Base-by-base conservation (phyloP, 2,113 vertebrate species). In the Corvus hawaiiensis region DNA sequence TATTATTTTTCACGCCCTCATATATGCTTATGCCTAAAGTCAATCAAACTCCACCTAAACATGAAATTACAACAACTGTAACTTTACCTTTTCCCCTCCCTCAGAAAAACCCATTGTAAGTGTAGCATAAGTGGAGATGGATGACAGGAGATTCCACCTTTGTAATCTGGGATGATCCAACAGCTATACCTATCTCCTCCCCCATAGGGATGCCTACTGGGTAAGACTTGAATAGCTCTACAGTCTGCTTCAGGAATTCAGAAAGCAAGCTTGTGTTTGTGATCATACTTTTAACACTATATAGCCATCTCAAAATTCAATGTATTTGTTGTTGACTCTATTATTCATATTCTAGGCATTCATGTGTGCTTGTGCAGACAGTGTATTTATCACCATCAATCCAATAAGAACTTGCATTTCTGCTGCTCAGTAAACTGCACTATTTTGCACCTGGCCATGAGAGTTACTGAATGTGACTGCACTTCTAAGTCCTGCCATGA, bases 381-480 rank as follows among this genome's bases (percentile, higher is more conserved):
- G 24, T 16, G 35, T 44, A 37, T 58, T 33, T 43, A 37, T 23
- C 21, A 88, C 35, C 2, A 0, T 26, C 17, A 73, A 27, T 33
- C 15, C 39, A 62, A 2, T 28, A 62, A 78, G 23, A 69, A 24
- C 14, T 12, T 19, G 15, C 35, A 35, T 37, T 88, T 58, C 51
- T 56, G 49, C 52, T 58, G 51, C 32, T 66, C 51, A 73, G 17
- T 26, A 64, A 72, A 49, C 23, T n/a, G 30, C 11, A 35, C 2
- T 18, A 10, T 64, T 80, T 80, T 73, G 43, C 32, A 58, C 21
- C 15, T 73, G 67, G 43, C 26, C 86, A 58, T 27, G 5, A 5
- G 4, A 51, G 8, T 49, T 27, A 58, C 13, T 16, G 35, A 73
- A 43, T 0, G 0, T 22, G 26, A 56, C 14, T 1, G 6, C 35